These are phyloP conservation scores for Balaenoptera acutorostrata DNA, from an alignment of 2,113 vertebrate species.

Conservation along the genomic window DNA sequence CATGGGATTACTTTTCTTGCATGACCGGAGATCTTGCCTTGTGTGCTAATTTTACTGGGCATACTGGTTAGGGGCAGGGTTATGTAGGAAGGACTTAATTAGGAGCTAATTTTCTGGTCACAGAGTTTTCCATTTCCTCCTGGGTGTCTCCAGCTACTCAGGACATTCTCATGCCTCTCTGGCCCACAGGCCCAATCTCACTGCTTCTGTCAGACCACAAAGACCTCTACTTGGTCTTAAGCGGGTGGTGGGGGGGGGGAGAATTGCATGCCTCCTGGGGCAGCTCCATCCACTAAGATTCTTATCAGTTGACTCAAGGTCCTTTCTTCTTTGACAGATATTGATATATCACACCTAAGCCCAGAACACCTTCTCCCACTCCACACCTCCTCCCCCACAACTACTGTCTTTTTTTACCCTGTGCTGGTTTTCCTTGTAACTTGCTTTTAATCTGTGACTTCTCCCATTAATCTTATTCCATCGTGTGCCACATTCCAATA, in stretches of 20 bases:
- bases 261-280: background rate
- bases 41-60: background rate
- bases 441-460: background rate
- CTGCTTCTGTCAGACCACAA: background rate
- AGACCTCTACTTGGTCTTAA: background rate
- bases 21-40: background rate
- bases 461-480: background rate
- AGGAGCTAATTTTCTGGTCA: background rate
- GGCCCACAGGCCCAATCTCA: background rate
- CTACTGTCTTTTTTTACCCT: background rate
- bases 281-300: background rate
- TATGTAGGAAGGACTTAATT: background rate
- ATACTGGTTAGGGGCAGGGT: background rate
- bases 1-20: background rate
- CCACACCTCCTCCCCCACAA: background rate
- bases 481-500: background rate
- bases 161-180: background rate
- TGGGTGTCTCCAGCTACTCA: background rate
- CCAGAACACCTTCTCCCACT: background rate
- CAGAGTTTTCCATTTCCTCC: background rate
- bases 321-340: background rate
- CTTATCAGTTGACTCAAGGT: background rate
- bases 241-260: background rate
- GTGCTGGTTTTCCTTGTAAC: background rate
- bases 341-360: background rate